Percentiles rank a stretch among this genome's conserved stretches.
Evolutionary conservation across 1,140 invertebrate species (phyloP).

Genomic region (Zaprionus davidi): DNA sequence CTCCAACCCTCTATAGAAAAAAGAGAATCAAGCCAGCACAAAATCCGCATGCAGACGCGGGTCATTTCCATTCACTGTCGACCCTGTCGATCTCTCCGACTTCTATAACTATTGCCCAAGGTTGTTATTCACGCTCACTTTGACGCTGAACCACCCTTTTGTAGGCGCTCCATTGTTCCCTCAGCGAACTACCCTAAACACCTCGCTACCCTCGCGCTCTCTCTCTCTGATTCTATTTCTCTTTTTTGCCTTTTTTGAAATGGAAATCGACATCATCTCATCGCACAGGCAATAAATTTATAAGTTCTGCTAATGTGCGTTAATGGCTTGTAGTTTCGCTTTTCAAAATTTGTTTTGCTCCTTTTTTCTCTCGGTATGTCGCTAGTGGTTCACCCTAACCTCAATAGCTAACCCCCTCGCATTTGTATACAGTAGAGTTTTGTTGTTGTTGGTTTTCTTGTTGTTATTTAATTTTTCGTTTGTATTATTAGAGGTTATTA

Average conservation of each 20-base stretch:
- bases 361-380: neutral
- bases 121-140: conserved; percentile 64
- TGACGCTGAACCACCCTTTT: conserved; percentile 53
- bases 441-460: conserved; percentile 34
- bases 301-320: conserved; percentile 79
- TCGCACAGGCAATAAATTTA: conserved; percentile 74
- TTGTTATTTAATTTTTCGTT: conserved; percentile 80
- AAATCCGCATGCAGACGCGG: neutral
- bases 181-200: conserved; percentile 19
- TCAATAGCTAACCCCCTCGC: conserved; percentile 11
- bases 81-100: conserved; percentile 11
- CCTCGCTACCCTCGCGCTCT: neutral
- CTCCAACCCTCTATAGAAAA: neutral
- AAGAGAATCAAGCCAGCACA: neutral
- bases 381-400: conserved; percentile 3
- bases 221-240: neutral
- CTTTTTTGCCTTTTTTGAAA: conserved; percentile 12
- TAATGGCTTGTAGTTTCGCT: conserved; percentile 77
- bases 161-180: conserved; percentile 33
- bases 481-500: conserved; percentile 80
- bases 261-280: conserved; percentile 44
- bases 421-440: conserved; percentile 31
- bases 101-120: conserved; percentile 26
- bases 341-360: conserved; percentile 42
- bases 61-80: conserved; percentile 7